Evolutionary conservation across 2,888 invertebrate genomes (phyloP), one percentile per base, ranked within the genome.

Genomic region (Nomada hirtipes): DNA sequence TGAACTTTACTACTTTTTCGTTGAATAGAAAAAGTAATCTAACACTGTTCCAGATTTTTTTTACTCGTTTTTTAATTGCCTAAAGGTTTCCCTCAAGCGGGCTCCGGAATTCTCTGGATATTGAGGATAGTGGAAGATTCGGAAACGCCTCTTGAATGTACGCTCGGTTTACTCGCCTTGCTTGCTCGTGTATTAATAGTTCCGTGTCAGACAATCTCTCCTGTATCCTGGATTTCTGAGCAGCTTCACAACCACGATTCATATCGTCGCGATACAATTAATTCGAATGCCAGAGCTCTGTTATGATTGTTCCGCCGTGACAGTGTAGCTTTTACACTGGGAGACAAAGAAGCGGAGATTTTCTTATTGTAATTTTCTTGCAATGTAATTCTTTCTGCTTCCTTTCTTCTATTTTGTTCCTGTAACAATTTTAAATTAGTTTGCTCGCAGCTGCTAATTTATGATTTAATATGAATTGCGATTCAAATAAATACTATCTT

Each of bases 101-200:
- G 36, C 36, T 36, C 13, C 20, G 20, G 55, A 55, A 23, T 55
- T 47, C 9, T 55, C 10, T 61, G 74, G 26, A 70, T 72, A 80
- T 78, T 80, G 73, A 73, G 82, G 80, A 81, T 87, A 83, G 75
- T 74, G 70, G 70, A 70, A 70, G 79, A 67, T 57, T 61, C 42
- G 55, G 73, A 73, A 67, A 64, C 44, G 80, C 76, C 80, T 67
- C 61, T 63, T 20, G 73, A 73, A 68, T 78, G 59, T 60, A 68
- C 44, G 72, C 60, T 80, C 68, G 65, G 69, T 57, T 74, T 63
- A 29, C 50, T 70, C 72, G 68, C 77, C 75, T 63, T 52, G 75
- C 44, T 68, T 65, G 71, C 44, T 60, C 50, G 69, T 87, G 82
- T 36, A 87, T 81, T 86, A 85, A 88, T 88, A 78, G 86, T 69